Conservation (phyloP, 2,113 vertebrate genomes). For the Kobus ellipsiprymnus region DNA sequence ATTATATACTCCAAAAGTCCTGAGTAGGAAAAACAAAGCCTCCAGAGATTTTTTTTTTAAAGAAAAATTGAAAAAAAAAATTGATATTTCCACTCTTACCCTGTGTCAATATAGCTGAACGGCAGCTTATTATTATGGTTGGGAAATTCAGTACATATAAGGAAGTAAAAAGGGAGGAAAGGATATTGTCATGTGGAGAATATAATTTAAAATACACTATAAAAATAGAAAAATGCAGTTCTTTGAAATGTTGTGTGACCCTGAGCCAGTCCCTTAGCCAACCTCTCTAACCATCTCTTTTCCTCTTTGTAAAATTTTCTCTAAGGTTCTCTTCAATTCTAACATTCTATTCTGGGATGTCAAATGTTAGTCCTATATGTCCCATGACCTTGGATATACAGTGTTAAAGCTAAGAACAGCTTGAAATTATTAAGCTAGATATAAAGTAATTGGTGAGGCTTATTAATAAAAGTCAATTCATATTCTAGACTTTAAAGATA, state of each 20-base stretch:
- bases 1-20: background rate
- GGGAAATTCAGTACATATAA: background rate
- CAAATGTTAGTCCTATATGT: background rate
- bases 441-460: background rate
- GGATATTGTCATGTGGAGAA: background rate
- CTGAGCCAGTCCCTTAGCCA: background rate
- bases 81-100: background rate
- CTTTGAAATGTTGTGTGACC: background rate
- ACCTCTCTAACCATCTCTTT: background rate
- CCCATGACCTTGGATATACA: background rate
- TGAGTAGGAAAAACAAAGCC: background rate
- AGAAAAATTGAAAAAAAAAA: background rate
- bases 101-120: background rate
- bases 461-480: conserved; percentile 16
- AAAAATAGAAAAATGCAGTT: background rate
- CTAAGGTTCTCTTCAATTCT: background rate
- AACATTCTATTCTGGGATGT: background rate
- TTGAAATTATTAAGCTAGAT: background rate
- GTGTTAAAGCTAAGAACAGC: background rate
- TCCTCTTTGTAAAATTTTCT: background rate
- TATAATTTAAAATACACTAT: background rate
- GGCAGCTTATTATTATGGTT: background rate
- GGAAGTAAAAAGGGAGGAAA: background rate
- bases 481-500: background rate
- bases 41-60: background rate